phyloP scores from a whole-genome alignment of 2,888 invertebrate genomes.

The Venusia cambrica region DNA sequence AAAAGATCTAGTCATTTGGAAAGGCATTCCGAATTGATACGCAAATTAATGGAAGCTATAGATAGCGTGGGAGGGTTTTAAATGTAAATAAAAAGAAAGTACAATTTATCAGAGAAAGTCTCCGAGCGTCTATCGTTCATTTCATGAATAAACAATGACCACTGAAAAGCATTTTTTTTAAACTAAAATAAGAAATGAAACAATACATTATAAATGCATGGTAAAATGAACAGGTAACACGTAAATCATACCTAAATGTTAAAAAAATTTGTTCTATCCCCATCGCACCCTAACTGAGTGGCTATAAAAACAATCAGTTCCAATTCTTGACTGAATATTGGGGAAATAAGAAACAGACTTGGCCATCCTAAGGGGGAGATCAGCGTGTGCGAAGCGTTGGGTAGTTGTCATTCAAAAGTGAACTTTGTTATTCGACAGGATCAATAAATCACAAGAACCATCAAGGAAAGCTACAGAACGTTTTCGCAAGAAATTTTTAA shows the following conservation, averaged over 20 bases:
- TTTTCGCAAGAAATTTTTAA: no score
- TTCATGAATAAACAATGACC: no score
- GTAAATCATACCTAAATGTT: conserved; percentile 39
- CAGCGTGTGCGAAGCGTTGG: not conserved
- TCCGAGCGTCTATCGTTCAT: no score
- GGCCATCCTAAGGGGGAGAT: conserved; percentile 18
- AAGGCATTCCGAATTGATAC: conserved; percentile 24
- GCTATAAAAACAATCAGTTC: conserved; percentile 75
- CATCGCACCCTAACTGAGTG: conserved; percentile 36
- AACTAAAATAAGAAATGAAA: no score
- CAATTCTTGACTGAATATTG: conserved; percentile 44
- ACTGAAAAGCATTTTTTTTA: no score
- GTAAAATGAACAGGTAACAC: no score
- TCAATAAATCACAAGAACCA: no score
- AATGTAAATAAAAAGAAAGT: conserved; percentile 13
- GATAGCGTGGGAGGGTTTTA: conserved; percentile 18
- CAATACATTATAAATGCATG: no score
- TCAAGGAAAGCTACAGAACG: no score
- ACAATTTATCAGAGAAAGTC: conserved; percentile 4
- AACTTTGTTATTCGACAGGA: not conserved
- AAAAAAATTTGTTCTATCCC: conserved; percentile 53
- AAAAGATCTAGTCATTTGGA: conserved; percentile 20
- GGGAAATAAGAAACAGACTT: conserved; percentile 73
- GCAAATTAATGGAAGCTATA: conserved; percentile 22
- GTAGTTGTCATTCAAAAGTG: not conserved